A percentile compares a stretch with the other conserved stretches of the same genome.
phyloP scores from a whole-genome alignment of 23 tunicate species.

The Halocynthia roretzi region DNA sequence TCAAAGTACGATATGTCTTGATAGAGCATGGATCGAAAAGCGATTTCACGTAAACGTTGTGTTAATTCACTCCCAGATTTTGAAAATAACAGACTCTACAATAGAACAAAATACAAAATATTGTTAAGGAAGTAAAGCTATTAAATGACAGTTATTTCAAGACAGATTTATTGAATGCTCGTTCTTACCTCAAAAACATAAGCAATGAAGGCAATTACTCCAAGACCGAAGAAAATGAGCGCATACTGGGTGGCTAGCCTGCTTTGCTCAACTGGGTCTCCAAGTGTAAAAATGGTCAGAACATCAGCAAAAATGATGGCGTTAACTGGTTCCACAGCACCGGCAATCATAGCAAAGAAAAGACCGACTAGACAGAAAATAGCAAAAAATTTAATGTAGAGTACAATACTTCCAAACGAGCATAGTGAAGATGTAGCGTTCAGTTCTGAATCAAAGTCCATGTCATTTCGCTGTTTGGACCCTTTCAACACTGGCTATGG shows the following conservation, averaged over 20 bases:
- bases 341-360: slow-evolving; percentile 74
- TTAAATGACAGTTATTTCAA: background rate
- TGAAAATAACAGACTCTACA: slow-evolving; percentile 62
- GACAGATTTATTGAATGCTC: background rate
- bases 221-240: slow-evolving; percentile 50
- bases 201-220: slow-evolving; percentile 59
- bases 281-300: slow-evolving; percentile 62
- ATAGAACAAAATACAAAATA: background rate
- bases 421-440: no score
- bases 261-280: slow-evolving; percentile 44
- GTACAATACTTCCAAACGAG: no score
- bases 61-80: slow-evolving; percentile 87
- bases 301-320: slow-evolving; percentile 89
- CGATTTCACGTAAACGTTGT: slow-evolving; percentile 41
- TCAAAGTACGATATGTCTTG: slow-evolving; percentile 86
- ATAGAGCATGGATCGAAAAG: slow-evolving; percentile 56
- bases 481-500: no score
- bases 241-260: slow-evolving; percentile 32
- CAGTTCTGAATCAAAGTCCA: no score
- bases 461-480: no score
- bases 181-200: slow-evolving; percentile 46
- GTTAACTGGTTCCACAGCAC: slow-evolving; percentile 79
- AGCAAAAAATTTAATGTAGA: no score
- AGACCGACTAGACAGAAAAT: slow-evolving; percentile 38
- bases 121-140: background rate